Conservation (phyloP, 2,797 vertebrate genomes). For the Hemibagrus guttatus region DNA sequence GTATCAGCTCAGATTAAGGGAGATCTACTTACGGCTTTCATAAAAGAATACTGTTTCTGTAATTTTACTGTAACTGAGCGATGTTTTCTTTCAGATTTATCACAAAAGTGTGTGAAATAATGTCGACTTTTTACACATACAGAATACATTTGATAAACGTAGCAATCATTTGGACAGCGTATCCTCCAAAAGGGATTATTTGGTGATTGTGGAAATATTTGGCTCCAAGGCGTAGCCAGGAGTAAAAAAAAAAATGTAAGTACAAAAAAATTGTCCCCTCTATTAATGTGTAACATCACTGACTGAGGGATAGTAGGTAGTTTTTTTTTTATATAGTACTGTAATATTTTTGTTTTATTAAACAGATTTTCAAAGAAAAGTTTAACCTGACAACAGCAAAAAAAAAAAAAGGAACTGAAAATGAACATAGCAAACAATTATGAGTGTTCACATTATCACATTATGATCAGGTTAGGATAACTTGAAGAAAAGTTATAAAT, state of each 20-base stretch:
- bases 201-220: conserved; percentile 10
- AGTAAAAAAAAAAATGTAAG: background rate
- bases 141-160: background rate
- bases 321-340: conserved; percentile 15
- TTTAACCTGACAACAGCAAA: conserved; percentile 22
- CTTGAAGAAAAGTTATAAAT: background rate
- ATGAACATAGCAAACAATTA: conserved; percentile 19
- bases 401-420: conserved; percentile 4
- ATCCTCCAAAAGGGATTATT: conserved; percentile 29
- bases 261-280: background rate
- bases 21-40: conserved; percentile 9
- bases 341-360: background rate
- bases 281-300: background rate
- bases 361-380: background rate
- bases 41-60: background rate
- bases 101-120: background rate
- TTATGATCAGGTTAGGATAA: background rate
- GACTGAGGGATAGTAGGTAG: conserved; percentile 9
- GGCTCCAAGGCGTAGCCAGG: conserved; percentile 18
- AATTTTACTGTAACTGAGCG: background rate
- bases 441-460: background rate
- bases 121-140: background rate
- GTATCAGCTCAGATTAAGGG: background rate
- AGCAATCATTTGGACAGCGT: background rate
- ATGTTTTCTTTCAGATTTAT: conserved; percentile 11